Evolutionary conservation across 1,140 invertebrate species (phyloP).

Genomic region (Caenorhabditis tropicalis): DNA sequence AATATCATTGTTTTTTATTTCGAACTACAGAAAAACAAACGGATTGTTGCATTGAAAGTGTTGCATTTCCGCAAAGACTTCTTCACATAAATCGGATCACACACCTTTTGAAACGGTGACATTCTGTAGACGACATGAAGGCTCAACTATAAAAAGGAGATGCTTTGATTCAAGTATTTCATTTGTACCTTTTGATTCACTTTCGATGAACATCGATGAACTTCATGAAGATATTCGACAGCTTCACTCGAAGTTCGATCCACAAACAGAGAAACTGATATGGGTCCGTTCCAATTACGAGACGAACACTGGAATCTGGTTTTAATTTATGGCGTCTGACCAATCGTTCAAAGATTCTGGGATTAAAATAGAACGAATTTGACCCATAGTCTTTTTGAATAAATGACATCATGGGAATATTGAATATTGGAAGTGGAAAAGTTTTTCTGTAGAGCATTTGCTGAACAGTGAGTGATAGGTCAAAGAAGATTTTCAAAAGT

Average conservation of each 20-base stretch:
- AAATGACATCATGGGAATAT: not conserved
- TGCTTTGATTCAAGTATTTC: slow-evolving; percentile 38
- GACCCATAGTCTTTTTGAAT: not conserved
- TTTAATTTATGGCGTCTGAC: not conserved
- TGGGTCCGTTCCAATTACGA: slow-evolving; percentile 48
- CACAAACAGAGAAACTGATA: slow-evolving; percentile 39
- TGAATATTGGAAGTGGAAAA: too few species aligned
- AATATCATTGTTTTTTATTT: not conserved
- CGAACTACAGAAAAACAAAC: not conserved
- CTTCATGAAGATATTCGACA: slow-evolving; percentile 41
- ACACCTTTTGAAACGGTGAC: slow-evolving; percentile 21
- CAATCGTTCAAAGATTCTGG: not conserved
- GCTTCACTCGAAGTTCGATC: slow-evolving; percentile 30
- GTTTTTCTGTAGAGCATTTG: too few species aligned
- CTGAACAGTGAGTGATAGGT: too few species aligned
- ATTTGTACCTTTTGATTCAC: slow-evolving; percentile 43
- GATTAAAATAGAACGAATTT: not conserved
- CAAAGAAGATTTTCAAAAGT: not conserved
- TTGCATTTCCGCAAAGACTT: not conserved
- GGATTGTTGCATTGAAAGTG: not conserved
- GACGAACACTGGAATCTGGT: not conserved
- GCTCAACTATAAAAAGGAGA: not conserved
- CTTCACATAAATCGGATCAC: slow-evolving; percentile 1
- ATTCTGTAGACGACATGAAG: slow-evolving; percentile 34
- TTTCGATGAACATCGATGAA: not conserved